Base-by-base conservation (phyloP, 2,888 invertebrate genomes). In the Antheraea assamensis region DNA sequence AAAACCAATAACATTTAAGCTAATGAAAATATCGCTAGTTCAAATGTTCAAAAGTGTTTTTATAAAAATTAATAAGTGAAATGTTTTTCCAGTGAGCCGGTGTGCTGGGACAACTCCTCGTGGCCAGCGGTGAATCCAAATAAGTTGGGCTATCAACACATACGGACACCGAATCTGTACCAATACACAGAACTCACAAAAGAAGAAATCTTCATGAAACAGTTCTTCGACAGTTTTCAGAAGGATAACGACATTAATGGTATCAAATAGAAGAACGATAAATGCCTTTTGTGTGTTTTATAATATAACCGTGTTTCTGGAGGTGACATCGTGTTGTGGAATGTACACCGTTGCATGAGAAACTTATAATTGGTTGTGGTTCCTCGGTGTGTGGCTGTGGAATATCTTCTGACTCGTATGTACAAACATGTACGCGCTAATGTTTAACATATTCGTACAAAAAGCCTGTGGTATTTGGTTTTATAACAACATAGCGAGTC, bases 41-140 rank as follows among this genome's bases (percentile, higher is more conserved):
- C n/a, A n/a, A n/a, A n/a, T n/a, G n/a, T n/a, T n/a, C n/a, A n/a
- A n/a, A n/a, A n/a, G n/a, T n/a, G n/a, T n/a, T n/a, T n/a, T n/a
- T n/a, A 24, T 24, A 27, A n/a, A 71, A 27, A 31, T 19, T n/a
- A 66, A 52, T 42, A 73, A 71, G 27, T 31, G 42, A 68, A 15
- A 58, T 27, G 7, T 5, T 61, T 24, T 89, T 88, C 1, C 83
- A 92, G 92, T 68, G 79, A 87, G 31, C 92, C 91, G 31, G 82
- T 83, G 15, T 86, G 85, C 77, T 78, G 79, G n/a, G 72, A 79
- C 3, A 74, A 74, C 7, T 71, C 77, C 7, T 71, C 55, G 3
- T 92, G 90, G 92, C 85, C 85, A n/a, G 76, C 87, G 2, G 81
- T 82, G 58, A 78, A 76, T 31, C 66, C 77, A 5, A 74, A 73